Percentiles rank a stretch among this genome's conserved stretches.
Conservation (phyloP, 1,140 invertebrate genomes). For the Physella acuta region DNA sequence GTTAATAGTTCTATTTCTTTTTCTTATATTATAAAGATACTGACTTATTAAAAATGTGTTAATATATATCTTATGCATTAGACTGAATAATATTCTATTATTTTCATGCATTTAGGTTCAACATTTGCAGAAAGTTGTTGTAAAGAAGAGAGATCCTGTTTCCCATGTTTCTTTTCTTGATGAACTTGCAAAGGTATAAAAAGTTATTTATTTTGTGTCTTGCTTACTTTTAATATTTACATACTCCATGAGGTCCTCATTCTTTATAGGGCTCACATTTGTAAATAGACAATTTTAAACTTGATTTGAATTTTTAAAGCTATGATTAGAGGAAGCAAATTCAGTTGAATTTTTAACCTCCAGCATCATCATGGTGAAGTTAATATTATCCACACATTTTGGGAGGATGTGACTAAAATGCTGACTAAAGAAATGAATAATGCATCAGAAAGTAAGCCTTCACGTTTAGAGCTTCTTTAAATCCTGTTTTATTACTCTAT, state of each 20-base stretch:
- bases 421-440: conserved; percentile 63
- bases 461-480: not conserved
- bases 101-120: conserved; percentile 55
- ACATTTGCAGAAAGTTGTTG: conserved; percentile 61
- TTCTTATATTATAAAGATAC: no score
- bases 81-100: no score
- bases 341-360: no score
- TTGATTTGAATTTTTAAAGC: no score
- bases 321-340: no score
- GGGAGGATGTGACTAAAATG: conserved; percentile 63
- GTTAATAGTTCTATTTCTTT: no score
- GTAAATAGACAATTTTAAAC: not conserved
- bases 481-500: not conserved
- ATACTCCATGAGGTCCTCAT: no score
- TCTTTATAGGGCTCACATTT: no score
- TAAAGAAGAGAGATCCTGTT: conserved; percentile 64
- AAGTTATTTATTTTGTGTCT: no score
- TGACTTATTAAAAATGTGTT: no score
- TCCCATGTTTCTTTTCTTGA: conserved; percentile 64
- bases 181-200: conserved; percentile 54
- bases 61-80: no score
- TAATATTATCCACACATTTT: conserved; percentile 65
- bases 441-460: conserved; percentile 63
- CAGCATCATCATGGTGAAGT: conserved; percentile 46
- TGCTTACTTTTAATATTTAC: no score